Evolutionary conservation across 2,113 vertebrate genomes (phyloP), one percentile per base, ranked within the genome.

Genomic region (Felis chaus): DNA sequence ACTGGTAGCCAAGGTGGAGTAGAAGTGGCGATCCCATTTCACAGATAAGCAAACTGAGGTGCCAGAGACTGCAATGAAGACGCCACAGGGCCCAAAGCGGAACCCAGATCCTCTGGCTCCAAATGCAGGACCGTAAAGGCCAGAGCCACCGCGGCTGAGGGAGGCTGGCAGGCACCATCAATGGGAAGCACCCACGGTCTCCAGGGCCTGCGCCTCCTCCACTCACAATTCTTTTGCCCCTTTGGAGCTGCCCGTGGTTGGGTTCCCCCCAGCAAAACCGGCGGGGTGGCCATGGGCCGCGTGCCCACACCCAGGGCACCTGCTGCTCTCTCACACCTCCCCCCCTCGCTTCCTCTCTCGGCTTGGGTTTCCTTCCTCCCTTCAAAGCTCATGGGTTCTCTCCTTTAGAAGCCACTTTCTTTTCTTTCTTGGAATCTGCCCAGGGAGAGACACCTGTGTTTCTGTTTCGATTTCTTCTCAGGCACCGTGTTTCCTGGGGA

Each of bases 381-480:
- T 97, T 97, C 97, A 97, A 96, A 96, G 97, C 69, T 39, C 27
- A 2, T 0, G 45, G 21, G 10, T 48, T 53, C 14, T 74, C 78
- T 61, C 87, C 57, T 53, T 36, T 2, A 50, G 63, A 95, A 93
- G 80, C 48, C 57, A 14, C 93, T 93, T 68, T 94, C 91, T 80
- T 85, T 92, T 57, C 94, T 96, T 98, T 97, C 97, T 94, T 98
- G 97, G 97, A 98, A 98, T 89, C 81, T 85, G 94, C 96, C 93
- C 97, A 86, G 94, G 92, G 82, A 92, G 66, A 86, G 94, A 61
- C 90, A 96, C 96, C 95, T 94, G 96, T 15, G 27, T 96, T 98
- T 98, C 97, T 96, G 97, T 97, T 98, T 98, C 97, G 29, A 96
- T 97, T 98, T 97, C 97, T 97, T 48, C 90, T 88, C 96, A 88